These are phyloP conservation scores for Dallia pectoralis DNA, from an alignment of 2,797 vertebrate genomes.

Conservation along the genomic window DNA sequence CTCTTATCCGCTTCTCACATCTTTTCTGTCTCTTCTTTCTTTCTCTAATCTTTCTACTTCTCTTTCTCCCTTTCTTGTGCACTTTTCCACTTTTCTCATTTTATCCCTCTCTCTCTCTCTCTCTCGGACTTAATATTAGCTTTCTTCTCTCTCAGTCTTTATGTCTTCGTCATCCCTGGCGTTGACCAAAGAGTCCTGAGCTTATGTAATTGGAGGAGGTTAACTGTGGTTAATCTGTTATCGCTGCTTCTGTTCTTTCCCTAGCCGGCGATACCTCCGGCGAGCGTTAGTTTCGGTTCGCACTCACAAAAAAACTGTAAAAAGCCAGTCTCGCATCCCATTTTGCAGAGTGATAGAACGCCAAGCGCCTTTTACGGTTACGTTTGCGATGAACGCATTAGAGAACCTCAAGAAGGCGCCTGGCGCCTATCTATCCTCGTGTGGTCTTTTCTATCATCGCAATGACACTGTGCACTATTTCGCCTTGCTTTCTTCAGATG, in stretches of 20 bases:
- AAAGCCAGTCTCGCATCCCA: background rate
- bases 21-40: too few relatives aligned
- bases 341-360: background rate
- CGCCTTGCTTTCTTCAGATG: too few relatives aligned
- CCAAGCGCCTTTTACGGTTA: background rate
- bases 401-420: too few relatives aligned
- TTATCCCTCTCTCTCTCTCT: too few relatives aligned
- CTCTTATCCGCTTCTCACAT: background rate
- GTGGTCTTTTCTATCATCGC: too few relatives aligned
- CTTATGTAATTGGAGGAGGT: constrained; percentile 6
- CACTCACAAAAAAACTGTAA: background rate
- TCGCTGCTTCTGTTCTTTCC: background rate
- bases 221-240: constrained; percentile 8
- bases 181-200: constrained; percentile 25
- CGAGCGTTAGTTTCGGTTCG: background rate
- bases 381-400: background rate
- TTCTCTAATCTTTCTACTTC: too few relatives aligned
- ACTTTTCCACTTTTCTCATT: too few relatives aligned
- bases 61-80: too few relatives aligned
- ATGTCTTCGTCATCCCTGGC: background rate
- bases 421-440: too few relatives aligned
- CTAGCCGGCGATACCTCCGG: background rate
- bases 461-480: too few relatives aligned
- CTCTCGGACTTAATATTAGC: background rate
- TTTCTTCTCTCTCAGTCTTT: constrained; percentile 15